Conservation (phyloP, 1,140 invertebrate genomes). For the Polypedilum vanderplanki region DNA sequence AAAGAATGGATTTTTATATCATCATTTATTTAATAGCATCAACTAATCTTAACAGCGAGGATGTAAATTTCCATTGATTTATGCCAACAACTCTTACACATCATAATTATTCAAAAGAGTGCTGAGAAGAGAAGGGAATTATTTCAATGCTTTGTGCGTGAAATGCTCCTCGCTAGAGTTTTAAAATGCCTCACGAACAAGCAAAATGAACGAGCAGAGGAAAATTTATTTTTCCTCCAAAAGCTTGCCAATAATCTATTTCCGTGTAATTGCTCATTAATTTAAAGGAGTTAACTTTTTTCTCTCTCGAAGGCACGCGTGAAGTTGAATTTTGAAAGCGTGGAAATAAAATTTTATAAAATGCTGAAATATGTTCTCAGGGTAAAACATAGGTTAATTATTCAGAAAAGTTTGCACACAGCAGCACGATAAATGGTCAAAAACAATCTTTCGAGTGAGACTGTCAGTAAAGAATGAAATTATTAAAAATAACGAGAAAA, state of each 20-base stretch:
- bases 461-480: too few relatives aligned
- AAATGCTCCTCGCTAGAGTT: too few relatives aligned
- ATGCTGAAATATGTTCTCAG: not conserved
- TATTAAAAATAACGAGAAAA: not conserved
- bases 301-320: not conserved
- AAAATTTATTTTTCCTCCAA: not conserved
- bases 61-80: too few relatives aligned
- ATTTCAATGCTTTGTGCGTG: too few relatives aligned
- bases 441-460: not conserved
- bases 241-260: not conserved
- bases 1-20: too few relatives aligned
- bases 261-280: constrained; percentile 1
- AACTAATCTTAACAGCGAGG: too few relatives aligned
- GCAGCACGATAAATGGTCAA: not conserved
- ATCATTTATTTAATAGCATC: too few relatives aligned
- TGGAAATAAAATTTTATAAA: not conserved
- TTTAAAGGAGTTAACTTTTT: not conserved
- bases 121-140: too few relatives aligned
- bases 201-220: too few relatives aligned
- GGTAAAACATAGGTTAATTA: constrained; percentile 17
- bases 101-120: too few relatives aligned
- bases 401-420: not conserved
- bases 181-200: too few relatives aligned
- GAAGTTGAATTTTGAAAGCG: not conserved
- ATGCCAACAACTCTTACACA: too few relatives aligned